phyloP scores from a whole-genome alignment of 2,797 vertebrate species.

The Thripadectes ignobilis region DNA sequence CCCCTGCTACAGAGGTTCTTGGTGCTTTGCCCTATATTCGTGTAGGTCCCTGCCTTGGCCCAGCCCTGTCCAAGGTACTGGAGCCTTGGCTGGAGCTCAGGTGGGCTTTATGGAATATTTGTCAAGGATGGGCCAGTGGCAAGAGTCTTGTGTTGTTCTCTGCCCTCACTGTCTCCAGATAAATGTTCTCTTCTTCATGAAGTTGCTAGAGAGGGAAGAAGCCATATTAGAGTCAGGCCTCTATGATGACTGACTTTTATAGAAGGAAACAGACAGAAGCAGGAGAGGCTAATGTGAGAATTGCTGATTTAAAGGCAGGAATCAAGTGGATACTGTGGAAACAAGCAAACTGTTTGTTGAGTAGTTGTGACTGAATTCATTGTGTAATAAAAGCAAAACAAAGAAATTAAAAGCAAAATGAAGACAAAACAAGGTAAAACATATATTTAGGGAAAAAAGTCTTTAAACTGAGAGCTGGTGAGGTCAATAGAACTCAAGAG shows the following conservation, averaged over 20 bases:
- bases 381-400: background rate
- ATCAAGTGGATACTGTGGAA: background rate
- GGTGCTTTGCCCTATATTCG: rapidly evolving
- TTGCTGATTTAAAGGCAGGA: background rate
- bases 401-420: background rate
- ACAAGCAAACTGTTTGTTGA: background rate
- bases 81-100: background rate
- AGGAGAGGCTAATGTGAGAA: background rate
- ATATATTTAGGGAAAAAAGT: background rate
- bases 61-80: slow-evolving; percentile 29
- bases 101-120: background rate
- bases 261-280: background rate
- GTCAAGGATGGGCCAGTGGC: background rate
- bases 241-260: background rate
- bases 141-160: background rate
- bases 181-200: background rate
- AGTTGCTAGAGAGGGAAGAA: background rate
- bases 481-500: background rate
- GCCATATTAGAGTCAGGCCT: background rate
- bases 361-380: background rate
- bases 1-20: rapidly evolving
- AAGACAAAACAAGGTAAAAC: background rate
- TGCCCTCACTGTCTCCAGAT: background rate
- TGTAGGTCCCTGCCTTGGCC: background rate
- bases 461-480: background rate